Conservation (phyloP, 2,113 vertebrate genomes). For the Cavia aperea region DNA sequence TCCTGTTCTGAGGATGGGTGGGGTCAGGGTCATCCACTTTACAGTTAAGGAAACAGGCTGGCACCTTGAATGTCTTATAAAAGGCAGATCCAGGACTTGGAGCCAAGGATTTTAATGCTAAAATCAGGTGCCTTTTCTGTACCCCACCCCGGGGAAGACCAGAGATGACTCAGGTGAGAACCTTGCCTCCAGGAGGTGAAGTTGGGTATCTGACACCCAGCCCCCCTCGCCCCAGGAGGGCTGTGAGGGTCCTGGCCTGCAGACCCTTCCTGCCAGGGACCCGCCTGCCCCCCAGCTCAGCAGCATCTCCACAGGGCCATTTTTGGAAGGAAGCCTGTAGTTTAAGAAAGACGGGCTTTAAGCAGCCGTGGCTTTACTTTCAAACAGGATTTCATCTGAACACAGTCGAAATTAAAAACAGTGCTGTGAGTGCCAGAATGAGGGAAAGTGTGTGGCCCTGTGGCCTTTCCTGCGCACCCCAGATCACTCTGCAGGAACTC, state of each 20-base stretch:
- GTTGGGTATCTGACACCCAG: background rate
- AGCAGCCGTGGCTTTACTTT: background rate
- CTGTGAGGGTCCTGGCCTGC: background rate
- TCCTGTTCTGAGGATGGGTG: background rate
- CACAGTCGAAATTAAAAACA: background rate
- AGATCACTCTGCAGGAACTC: background rate
- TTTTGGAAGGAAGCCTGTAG: background rate
- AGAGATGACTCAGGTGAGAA: slow-evolving; percentile 42
- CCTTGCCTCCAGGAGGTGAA: slow-evolving; percentile 9
- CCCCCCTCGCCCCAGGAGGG: background rate
- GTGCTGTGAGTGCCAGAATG: background rate
- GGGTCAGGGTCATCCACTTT: slow-evolving; percentile 2
- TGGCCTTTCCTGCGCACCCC: background rate
- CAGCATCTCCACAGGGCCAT: background rate
- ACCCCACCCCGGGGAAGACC: slow-evolving; percentile 30
- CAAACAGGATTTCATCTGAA: background rate
- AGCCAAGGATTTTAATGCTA: background rate
- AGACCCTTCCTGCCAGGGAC: background rate
- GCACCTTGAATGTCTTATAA: background rate
- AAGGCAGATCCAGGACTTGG: background rate
- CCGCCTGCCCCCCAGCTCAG: background rate
- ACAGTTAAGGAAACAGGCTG: slow-evolving; percentile 41
- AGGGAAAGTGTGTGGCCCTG: background rate
- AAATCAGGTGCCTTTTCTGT: background rate
- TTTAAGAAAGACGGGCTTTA: background rate